Evolutionary conservation across 2,113 vertebrate species (phyloP), one percentile per base, ranked within the genome.

Genomic region (Elephas maximus): DNA sequence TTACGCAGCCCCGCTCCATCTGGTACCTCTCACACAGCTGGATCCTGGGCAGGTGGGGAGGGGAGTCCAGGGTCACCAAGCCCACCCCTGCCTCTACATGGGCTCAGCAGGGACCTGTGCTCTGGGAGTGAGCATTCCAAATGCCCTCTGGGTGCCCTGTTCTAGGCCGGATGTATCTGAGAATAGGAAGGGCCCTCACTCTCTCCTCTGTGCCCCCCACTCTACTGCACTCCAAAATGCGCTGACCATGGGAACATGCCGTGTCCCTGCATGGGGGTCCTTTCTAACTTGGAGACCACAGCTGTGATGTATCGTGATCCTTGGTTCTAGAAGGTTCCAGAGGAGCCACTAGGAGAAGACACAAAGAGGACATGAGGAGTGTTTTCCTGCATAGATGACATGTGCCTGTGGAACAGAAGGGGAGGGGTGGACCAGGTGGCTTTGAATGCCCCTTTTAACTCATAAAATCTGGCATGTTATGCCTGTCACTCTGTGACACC

Each of bases 261-360:
- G 0, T 0, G 0, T 6, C 69, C 53, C 67, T 23, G 18, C 21
- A 2, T 11, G 53, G n/a, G 80, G 30, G 41, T 20, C 67, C 44
- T 48, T 51, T 51, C 33, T 67, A 57, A 7, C 63, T 33, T 78
- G 74, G 83, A 51, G 15, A 41, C 63, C 20, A 33, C 21, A 45
- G 28, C 3, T 37, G 44, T 21, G 62, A 26, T 62, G 26, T 15
- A 33, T 8, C n/a, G 20, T 4, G 45, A 4, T 76, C 33, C 23
- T 37, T 5, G 26, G 26, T 91, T 78, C 88, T 77, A 37, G 65
- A 74, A 65, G 69, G 17, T 33, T 51, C 21, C 65, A 62, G 45
- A n/a, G 65, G 24, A 71, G 41, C 48, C 23, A 48, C 26, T 2
- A 67, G 82, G 44, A 96, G 60, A 85, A 37, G 62, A 63, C 26